A percentile compares a stretch with the other conserved stretches of the same genome.
Conservation (phyloP, 2,797 vertebrate species). For the Thaleichthys pacificus region DNA sequence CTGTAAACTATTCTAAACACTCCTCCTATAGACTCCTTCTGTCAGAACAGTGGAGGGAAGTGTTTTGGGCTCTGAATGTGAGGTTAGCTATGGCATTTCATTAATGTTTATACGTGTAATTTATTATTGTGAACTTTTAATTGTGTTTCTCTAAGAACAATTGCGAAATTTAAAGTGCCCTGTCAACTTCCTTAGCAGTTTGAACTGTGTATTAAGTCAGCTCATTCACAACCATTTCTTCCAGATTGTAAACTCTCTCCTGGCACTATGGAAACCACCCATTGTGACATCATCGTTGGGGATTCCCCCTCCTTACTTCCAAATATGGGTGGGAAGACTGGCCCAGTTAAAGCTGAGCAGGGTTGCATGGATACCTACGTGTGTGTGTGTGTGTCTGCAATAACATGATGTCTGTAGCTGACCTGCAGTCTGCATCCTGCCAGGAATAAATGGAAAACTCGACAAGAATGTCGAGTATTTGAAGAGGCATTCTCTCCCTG, state of each 20-base stretch:
- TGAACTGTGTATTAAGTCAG: background rate
- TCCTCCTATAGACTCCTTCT: background rate
- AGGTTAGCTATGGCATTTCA: background rate
- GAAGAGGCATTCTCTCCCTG: conserved; percentile 38
- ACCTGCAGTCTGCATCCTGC: conserved; percentile 27
- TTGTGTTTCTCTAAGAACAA: background rate
- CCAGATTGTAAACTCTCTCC: conserved; percentile 22
- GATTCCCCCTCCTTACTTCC: conserved; percentile 58
- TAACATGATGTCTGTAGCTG: conserved; percentile 17
- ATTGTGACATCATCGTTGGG: conserved; percentile 50
- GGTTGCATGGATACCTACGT: conserved; percentile 3
- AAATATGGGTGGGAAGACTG: conserved; percentile 55
- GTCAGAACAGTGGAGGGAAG: background rate
- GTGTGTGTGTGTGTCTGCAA: background rate
- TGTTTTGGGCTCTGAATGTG: background rate
- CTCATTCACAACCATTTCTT: conserved; percentile 8
- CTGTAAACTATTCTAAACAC: background rate
- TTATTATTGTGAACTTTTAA: background rate
- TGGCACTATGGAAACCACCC: background rate
- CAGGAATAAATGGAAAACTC: conserved; percentile 44
- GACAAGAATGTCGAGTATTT: conserved; percentile 49
- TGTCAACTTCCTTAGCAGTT: background rate
- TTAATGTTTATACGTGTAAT: background rate
- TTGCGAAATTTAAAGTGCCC: too few relatives aligned
- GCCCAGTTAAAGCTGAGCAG: conserved; percentile 44